Evolutionary conservation across 2,797 vertebrate species (phyloP).

Genomic region (Catharus ustulatus): DNA sequence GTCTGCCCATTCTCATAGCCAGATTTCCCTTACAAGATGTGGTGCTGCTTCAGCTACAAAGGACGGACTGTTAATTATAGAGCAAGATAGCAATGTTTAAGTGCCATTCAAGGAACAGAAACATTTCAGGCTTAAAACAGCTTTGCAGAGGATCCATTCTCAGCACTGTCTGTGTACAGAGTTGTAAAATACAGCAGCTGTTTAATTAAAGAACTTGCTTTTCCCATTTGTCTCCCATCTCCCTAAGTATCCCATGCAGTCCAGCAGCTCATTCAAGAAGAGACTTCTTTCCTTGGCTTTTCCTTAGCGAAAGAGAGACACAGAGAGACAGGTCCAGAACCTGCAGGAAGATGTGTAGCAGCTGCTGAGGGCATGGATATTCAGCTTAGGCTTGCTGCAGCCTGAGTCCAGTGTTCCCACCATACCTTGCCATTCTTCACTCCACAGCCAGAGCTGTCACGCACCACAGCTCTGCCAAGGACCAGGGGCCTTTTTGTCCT

Average conservation of each 20-base stretch:
- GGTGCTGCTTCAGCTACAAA: not conserved
- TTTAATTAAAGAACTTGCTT: not conserved
- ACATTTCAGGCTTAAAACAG: not conserved
- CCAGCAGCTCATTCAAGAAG: not conserved
- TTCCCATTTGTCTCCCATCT: not conserved
- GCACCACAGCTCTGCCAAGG: not conserved
- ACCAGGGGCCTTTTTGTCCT: not conserved
- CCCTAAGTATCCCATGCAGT: not conserved
- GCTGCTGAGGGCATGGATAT: not conserved
- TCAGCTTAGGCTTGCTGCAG: not conserved
- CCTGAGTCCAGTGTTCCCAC: not conserved
- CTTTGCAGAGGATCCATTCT: not conserved
- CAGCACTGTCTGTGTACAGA: not conserved
- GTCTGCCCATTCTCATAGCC: not conserved
- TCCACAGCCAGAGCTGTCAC: fast-evolving
- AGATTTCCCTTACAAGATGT: not conserved
- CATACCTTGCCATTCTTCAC: not conserved
- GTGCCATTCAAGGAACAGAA: not conserved
- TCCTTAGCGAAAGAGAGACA: not conserved
- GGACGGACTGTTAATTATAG: not conserved
- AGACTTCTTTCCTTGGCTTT: not conserved
- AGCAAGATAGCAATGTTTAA: not conserved
- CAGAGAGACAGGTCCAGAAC: not conserved
- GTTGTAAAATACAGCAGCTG: not conserved
- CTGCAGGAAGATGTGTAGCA: not conserved